A percentile compares a stretch with the other conserved stretches of the same genome.
These are phyloP conservation scores for Rhegmatorhina hoffmannsi DNA, from an alignment of 2,113 vertebrate species.

Conservation along the genomic window DNA sequence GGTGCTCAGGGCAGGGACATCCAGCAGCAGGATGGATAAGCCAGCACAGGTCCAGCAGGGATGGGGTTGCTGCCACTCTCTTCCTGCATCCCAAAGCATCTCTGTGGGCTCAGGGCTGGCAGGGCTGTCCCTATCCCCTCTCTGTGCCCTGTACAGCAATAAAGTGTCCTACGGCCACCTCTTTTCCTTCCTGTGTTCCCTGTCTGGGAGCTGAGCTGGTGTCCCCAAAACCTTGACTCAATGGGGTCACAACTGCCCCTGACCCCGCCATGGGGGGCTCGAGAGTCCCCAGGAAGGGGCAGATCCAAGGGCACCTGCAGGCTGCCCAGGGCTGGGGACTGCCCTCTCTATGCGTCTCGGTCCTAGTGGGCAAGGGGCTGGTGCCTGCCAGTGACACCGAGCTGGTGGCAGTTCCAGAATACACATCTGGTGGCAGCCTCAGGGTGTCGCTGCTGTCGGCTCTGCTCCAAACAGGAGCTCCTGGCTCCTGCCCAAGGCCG, in stretches of 20 bases:
- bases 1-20: neutral
- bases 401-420: neutral
- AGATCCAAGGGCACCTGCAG: rapidly evolving
- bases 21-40: rapidly evolving
- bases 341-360: neutral
- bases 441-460: rapidly evolving
- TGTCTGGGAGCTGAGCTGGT: neutral
- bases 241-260: neutral
- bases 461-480: neutral
- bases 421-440: neutral
- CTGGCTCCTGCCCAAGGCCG: slow-evolving; percentile 2
- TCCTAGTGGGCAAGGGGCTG: rapidly evolving
- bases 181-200: neutral
- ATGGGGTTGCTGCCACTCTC: rapidly evolving
- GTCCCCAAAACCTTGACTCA: neutral
- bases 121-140: rapidly evolving
- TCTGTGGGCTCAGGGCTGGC: rapidly evolving
- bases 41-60: rapidly evolving
- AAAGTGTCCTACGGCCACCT: neutral
- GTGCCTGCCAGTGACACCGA: rapidly evolving
- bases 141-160: neutral
- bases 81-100: rapidly evolving
- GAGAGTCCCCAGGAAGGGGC: neutral
- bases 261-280: neutral
- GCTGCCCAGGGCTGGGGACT: neutral